Percentiles rank a stretch among this genome's conserved stretches.
Evolutionary conservation across 1,140 invertebrate species (phyloP).

Genomic region (Drosophila mayri): DNA sequence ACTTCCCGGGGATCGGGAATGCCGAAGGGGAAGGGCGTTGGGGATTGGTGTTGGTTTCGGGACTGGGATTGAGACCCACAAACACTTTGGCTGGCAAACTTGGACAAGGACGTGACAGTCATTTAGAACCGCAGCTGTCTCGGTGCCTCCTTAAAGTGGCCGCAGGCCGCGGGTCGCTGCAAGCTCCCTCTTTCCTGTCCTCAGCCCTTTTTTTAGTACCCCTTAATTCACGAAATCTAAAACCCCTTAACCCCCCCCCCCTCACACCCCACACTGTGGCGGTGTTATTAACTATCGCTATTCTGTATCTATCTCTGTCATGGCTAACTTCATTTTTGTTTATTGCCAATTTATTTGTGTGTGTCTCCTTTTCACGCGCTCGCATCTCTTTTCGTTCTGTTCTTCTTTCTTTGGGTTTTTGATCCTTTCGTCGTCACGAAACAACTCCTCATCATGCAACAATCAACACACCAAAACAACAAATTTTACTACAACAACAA

Average conservation of each 20-base stretch:
- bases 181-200: background rate
- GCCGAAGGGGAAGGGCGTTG: background rate
- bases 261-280: background rate
- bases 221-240: slow-evolving; percentile 7
- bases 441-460: slow-evolving; percentile 72
- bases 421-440: slow-evolving; percentile 72
- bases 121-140: slow-evolving; percentile 77
- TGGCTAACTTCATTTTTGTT: slow-evolving; percentile 81
- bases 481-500: slow-evolving; percentile 43
- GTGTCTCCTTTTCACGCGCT: slow-evolving; percentile 65
- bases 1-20: slow-evolving; percentile 7
- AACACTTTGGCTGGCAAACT: slow-evolving; percentile 59
- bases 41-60: slow-evolving; percentile 8
- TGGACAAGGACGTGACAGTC: slow-evolving; percentile 82
- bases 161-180: slow-evolving; percentile 30
- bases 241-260: slow-evolving; percentile 1
- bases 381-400: slow-evolving; percentile 71
- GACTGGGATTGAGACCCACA: slow-evolving; percentile 38
- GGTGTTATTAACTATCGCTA: slow-evolving; percentile 68
- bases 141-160: slow-evolving; percentile 68
- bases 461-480: slow-evolving; percentile 56
- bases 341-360: slow-evolving; percentile 76
- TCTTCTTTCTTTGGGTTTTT: slow-evolving; percentile 61
- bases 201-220: slow-evolving; percentile 2
- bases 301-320: slow-evolving; percentile 79